Base-by-base conservation (phyloP, 2,888 invertebrate genomes). In the Heliconius ismenius region DNA sequence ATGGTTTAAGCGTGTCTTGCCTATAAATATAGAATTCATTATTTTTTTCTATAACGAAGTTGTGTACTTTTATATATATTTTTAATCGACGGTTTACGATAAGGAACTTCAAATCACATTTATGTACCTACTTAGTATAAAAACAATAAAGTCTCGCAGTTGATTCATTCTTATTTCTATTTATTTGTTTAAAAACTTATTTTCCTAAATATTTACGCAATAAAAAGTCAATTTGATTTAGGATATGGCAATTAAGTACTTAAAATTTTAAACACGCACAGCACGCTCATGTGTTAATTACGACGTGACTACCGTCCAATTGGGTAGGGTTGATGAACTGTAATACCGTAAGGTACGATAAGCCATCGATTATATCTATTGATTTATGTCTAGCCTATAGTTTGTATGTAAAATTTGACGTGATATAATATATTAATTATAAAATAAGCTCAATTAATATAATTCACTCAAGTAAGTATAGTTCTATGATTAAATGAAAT, bases 241-340 rank as follows among this genome's bases (percentile, higher is more conserved):
- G 11, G 11, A 69, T 58, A 58, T n/a, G 13, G 3, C 13, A 58
- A 36, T 70, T 24, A 58, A 28, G 3, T 58, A 36, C 15, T 18
- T 2, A 32, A 32, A 28, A n/a, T 21, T 32, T 32, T 7, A 3
- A 54, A 70, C 13, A 36, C 24, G 83, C 88, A 68, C 65, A 78
- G 80, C 89, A 89, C 89, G 90, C 79, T 26, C 80, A 80, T 79
- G 84, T 87, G 87, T 88, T 89, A 89, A 89, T 89, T 86, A 86
- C 83, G 85, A 90, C 90, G 91, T 91, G 91, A 88, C 85, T 80
- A 83, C 80, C 86, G 87, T 89, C 82, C 80, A 79, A 81, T 83
- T 82, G 78, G 78, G 63, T 73, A 84, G 87, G 92, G 90, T 91
- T 90, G 88, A 87, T 85, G 92, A 91, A 89, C 91, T 82, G 79